Evolutionary conservation across 2,797 vertebrate genomes (phyloP), one percentile per base, ranked within the genome.

Genomic region (Tolypeutes matacus): DNA sequence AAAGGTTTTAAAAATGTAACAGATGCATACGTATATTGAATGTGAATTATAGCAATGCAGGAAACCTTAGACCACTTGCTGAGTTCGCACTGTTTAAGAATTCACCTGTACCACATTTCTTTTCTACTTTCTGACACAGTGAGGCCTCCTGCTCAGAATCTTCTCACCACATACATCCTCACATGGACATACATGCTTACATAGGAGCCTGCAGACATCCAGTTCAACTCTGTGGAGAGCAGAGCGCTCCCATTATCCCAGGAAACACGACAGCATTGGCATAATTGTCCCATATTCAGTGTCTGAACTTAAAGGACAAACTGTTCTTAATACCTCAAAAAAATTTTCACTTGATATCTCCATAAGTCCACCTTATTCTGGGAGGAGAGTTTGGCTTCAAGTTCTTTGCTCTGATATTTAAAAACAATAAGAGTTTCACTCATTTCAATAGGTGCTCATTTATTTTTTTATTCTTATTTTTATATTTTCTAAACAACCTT

Each of bases 371-470:
- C 27, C 13, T 78, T 91, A 21, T 2, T 65, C 64, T 77, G 20
- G 64, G 27, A 75, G 1, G 27, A 72, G 7, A 67, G 4, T 62
- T 65, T 83, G 46, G 17, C 21, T 81, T 86, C 53, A 70, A 51
- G 13, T 95, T 76, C 17, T 49, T 92, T 86, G 29, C 4, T 0
- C 12, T 36, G 69, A 51, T 76, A 75, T 31, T 56, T 86, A 75
- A 82, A 95, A 97, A 73, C 3, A 86, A 9, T 34, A 39, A 84
- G 34, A 60, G 17, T 65, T 91, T 91, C 81, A 31, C 20, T 93
- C 34, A 83, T 81, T 83, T 58, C 11, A 81, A 56, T 34, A 81
- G 25, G 18, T 9, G 27, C 31, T 88, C 60, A 20, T 49, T 77
- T 70, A 36, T 83, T 83, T 80, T 31, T 84, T 96, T 77, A 14